Conservation (phyloP, 2,888 invertebrate species). For the Nebria salina region DNA sequence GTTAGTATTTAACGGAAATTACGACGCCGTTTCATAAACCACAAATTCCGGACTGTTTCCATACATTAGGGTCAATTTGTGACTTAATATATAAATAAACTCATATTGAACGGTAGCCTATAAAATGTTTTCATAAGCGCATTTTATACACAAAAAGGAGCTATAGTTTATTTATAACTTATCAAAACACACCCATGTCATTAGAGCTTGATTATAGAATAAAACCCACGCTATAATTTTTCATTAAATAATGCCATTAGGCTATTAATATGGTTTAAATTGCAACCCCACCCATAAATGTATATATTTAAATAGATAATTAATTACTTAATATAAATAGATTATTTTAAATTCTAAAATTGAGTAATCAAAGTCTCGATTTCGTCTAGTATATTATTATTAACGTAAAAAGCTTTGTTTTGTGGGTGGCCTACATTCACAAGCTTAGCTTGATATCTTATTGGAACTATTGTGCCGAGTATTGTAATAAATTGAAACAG, state of each 20-base stretch:
- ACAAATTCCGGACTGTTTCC: not conserved
- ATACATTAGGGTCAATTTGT: too few relatives aligned
- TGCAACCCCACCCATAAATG: not conserved
- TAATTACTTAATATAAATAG: not conserved
- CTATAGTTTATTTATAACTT: not conserved
- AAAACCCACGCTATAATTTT: not conserved
- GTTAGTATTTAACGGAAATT: not conserved
- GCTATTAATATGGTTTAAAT: not conserved
- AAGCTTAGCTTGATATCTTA: not conserved
- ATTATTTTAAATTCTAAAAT: too few relatives aligned
- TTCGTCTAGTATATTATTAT: too few relatives aligned
- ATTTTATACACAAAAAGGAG: not conserved
- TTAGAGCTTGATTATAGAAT: not conserved
- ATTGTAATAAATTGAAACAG: not conserved
- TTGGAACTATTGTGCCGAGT: not conserved
- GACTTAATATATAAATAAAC: too few relatives aligned
- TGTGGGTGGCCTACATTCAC: not conserved
- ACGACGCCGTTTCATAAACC: not conserved
- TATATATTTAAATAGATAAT: not conserved
- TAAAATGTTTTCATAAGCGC: not conserved
- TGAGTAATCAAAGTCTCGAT: too few relatives aligned
- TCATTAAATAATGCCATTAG: not conserved
- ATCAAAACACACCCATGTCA: not conserved
- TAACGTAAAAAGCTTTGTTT: too few relatives aligned
- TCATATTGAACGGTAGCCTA: not conserved